phyloP scores from a whole-genome alignment of 2,888 invertebrate genomes.

The Diarsia rubi region DNA sequence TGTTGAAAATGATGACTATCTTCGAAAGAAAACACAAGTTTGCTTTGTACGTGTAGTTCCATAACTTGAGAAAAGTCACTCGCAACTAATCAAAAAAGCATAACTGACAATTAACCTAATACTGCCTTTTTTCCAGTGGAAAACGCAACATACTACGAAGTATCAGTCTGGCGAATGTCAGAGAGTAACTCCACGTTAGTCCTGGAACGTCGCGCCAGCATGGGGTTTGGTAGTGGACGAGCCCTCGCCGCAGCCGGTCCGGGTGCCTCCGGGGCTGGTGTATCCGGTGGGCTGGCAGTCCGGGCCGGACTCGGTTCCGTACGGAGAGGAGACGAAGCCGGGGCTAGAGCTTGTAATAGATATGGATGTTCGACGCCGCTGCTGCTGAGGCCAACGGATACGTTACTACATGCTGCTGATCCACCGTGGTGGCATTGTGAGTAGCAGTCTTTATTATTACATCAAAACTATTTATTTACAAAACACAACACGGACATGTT shows the following conservation, averaged over 20 bases:
- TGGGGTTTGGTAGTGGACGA: conserved; percentile 83
- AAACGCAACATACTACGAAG: conserved; percentile 88
- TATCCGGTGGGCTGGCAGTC: conserved; percentile 53
- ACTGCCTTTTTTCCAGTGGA: conserved; percentile 77
- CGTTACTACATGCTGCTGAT: conserved; percentile 79
- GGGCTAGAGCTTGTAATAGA: conserved; percentile 85
- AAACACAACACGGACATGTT: neutral
- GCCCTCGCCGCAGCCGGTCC: conserved; percentile 77
- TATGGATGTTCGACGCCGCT: conserved; percentile 85
- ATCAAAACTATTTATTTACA: neutral
- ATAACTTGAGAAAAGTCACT: neutral
- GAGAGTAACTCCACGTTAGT: conserved; percentile 83
- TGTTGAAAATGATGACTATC: neutral
- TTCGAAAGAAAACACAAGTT: neutral
- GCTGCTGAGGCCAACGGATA: conserved; percentile 83
- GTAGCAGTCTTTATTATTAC: conserved; percentile 54
- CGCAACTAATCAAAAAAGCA: neutral
- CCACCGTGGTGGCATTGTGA: conserved; percentile 87
- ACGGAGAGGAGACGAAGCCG: conserved; percentile 83
- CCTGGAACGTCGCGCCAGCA: conserved; percentile 81
- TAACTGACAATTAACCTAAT: neutral
- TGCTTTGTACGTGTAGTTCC: neutral
- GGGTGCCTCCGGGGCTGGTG: conserved; percentile 69
- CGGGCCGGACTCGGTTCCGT: conserved; percentile 80
- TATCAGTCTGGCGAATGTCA: conserved; percentile 87